phyloP scores from a whole-genome alignment of 2,797 vertebrate species.

The Siniperca scherzeri region DNA sequence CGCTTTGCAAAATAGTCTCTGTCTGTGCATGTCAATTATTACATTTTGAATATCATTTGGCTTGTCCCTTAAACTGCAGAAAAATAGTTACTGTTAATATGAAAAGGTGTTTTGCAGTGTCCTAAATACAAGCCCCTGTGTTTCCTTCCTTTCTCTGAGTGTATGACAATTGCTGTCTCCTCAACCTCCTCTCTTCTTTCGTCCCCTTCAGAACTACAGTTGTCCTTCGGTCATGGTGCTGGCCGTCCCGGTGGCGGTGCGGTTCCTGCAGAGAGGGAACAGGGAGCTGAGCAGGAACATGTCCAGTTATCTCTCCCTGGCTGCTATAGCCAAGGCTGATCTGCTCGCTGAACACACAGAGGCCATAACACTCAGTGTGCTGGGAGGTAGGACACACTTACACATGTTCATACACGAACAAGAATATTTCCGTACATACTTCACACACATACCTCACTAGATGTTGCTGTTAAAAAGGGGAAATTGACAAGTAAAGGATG shows the following conservation, averaged over 20 bases:
- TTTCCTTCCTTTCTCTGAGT: not conserved
- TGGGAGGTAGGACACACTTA: slow-evolving; percentile 88
- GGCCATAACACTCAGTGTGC: slow-evolving; percentile 89
- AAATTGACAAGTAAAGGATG: not conserved
- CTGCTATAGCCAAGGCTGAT: slow-evolving; percentile 91
- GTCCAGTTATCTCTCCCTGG: slow-evolving; percentile 96
- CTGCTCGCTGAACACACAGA: slow-evolving; percentile 93
- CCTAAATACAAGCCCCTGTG: not conserved
- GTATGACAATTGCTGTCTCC: not conserved
- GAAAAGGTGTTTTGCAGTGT: not conserved
- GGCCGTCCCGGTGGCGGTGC: slow-evolving; percentile 94
- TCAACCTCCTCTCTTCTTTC: not conserved
- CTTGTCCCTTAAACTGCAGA: not conserved
- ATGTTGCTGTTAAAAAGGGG: not conserved
- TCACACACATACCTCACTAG: not conserved
- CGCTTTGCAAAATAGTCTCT: not conserved
- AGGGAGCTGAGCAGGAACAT: slow-evolving; percentile 94
- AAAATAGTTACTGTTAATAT: not conserved
- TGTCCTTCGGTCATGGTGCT: slow-evolving; percentile 91
- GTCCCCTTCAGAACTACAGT: slow-evolving; percentile 91
- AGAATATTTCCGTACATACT: not conserved
- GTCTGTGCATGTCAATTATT: not conserved
- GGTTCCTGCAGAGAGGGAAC: slow-evolving; percentile 92
- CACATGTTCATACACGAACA: slow-evolving; percentile 6
- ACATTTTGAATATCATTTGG: not conserved